Evolutionary conservation across 2,888 invertebrate species (phyloP).

Genomic region (Creontiades dilutus): DNA sequence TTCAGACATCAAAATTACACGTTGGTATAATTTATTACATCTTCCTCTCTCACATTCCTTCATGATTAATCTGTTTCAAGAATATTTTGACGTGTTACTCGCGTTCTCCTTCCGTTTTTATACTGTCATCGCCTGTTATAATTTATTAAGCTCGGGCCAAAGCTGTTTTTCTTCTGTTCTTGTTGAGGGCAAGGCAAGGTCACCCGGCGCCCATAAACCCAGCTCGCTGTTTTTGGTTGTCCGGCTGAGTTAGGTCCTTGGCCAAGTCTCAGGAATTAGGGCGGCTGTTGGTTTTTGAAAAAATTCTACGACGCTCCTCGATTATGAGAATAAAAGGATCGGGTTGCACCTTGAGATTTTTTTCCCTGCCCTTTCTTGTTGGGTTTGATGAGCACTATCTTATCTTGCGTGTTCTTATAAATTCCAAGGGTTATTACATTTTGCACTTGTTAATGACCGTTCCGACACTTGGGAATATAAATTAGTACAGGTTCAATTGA

Average conservation of each 20-base stretch:
- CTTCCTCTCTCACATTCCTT: too few relatives aligned
- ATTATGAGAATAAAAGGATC: neutral
- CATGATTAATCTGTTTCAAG: neutral
- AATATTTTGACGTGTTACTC: neutral
- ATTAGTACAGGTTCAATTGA: too few relatives aligned
- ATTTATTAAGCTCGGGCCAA: conserved; percentile 1
- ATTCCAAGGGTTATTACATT: too few relatives aligned
- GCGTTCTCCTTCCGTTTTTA: neutral
- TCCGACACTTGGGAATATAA: too few relatives aligned
- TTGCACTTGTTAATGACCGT: too few relatives aligned
- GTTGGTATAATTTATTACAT: too few relatives aligned
- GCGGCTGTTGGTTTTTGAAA: conserved; percentile 1
- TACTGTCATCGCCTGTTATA: neutral
- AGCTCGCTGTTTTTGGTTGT: neutral
- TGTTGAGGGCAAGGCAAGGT: conserved; percentile 19
- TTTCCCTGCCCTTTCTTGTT: neutral
- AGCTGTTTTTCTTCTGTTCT: neutral
- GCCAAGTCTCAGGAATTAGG: neutral
- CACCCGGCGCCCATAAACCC: neutral
- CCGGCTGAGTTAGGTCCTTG: neutral
- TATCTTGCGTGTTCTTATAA: too few relatives aligned
- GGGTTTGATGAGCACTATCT: neutral
- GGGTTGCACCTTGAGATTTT: neutral
- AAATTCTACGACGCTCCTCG: neutral
- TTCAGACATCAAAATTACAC: too few relatives aligned